A percentile compares a stretch with the other conserved stretches of the same genome.
Evolutionary conservation across 1,140 invertebrate genomes (phyloP).

Genomic region (Aphaenogaster floridana): DNA sequence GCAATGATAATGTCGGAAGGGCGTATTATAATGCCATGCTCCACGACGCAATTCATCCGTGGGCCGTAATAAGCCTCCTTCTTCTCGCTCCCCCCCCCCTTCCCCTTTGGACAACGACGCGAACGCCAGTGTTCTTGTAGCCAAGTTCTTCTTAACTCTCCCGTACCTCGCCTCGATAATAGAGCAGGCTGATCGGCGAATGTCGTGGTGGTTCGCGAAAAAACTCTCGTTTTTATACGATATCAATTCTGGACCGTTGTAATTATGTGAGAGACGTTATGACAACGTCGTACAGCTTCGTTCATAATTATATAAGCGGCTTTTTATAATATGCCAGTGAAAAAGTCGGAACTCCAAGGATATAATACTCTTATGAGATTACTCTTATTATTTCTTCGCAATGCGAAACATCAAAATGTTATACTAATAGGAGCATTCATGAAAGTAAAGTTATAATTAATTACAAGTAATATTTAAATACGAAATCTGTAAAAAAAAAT

Average conservation of each 20-base stretch:
- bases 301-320: not conserved
- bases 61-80: slow-evolving; percentile 13
- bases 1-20: slow-evolving; percentile 49
- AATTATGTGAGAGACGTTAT: not conserved
- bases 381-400: not conserved
- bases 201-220: not conserved
- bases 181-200: not conserved
- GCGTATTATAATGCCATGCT: slow-evolving; percentile 44
- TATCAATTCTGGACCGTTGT: not conserved
- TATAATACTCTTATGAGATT: not conserved
- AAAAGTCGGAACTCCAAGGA: not conserved
- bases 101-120: not conserved
- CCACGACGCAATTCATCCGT: slow-evolving; percentile 35
- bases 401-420: not conserved
- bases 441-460: not conserved
- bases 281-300: not conserved
- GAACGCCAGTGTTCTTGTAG: not conserved
- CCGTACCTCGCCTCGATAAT: not conserved
- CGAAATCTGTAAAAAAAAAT: not conserved
- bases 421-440: too few species aligned
- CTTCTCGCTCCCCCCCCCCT: not conserved
- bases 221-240: not conserved
- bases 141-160: not conserved
- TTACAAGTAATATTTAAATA: not conserved
- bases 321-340: not conserved